phyloP scores from a whole-genome alignment of 2,888 invertebrate genomes.

The Trachelus troglodyta region DNA sequence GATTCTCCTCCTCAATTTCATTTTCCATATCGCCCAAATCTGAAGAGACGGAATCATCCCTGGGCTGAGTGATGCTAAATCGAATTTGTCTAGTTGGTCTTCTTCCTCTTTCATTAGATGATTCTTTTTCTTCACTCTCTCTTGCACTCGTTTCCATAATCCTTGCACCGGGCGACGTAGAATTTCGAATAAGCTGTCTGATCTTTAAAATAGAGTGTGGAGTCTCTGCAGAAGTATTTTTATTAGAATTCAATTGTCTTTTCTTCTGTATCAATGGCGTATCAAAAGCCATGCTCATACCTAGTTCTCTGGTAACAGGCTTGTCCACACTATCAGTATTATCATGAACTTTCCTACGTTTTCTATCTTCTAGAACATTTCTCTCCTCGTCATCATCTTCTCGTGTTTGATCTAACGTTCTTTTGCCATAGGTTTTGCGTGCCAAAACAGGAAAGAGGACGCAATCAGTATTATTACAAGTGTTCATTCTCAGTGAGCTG shows the following conservation, averaged over 20 bases:
- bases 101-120: not conserved
- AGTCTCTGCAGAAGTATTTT: slow-evolving; percentile 36
- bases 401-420: slow-evolving; percentile 42
- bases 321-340: slow-evolving; percentile 23
- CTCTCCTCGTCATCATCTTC: slow-evolving; percentile 12
- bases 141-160: not conserved
- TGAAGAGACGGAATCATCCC: slow-evolving; percentile 22
- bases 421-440: slow-evolving; percentile 36
- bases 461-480: slow-evolving; percentile 33
- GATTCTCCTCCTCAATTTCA: slow-evolving; percentile 15
- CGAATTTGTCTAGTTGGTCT: slow-evolving; percentile 54
- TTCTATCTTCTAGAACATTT: slow-evolving; percentile 24
- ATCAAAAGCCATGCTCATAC: slow-evolving; percentile 40
- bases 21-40: slow-evolving; percentile 3
- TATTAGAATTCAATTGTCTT: slow-evolving; percentile 25
- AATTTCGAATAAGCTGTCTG: slow-evolving; percentile 52
- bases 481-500: slow-evolving; percentile 37
- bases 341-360: slow-evolving; percentile 34
- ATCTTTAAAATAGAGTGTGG: slow-evolving; percentile 63
- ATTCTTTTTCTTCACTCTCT: slow-evolving; percentile 22
- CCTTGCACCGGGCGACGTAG: slow-evolving; percentile 38
- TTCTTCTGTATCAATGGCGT: slow-evolving; percentile 58
- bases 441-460: slow-evolving; percentile 47
- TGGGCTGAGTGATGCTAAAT: slow-evolving; percentile 47
- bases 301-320: slow-evolving; percentile 24